Evolutionary conservation across 2,888 invertebrate species (phyloP).

Genomic region (Oscheius sp.): DNA sequence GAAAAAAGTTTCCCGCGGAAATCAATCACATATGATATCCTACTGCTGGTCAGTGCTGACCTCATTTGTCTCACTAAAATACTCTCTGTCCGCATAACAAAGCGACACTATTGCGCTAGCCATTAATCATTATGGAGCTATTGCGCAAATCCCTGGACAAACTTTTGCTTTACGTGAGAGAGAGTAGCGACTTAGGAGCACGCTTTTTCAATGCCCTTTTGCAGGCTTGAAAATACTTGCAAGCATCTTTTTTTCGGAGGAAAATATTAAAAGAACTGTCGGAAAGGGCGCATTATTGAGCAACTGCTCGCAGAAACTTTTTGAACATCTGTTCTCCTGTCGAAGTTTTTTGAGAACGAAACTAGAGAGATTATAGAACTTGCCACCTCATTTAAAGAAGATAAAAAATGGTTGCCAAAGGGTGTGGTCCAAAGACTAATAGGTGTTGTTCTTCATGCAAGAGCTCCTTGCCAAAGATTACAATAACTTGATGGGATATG

Average conservation of each 20-base stretch:
- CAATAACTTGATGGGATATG: conserved; percentile 28
- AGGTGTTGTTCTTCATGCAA: conserved; percentile 2
- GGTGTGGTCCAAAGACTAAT: neutral
- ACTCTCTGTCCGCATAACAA: conserved; percentile 22
- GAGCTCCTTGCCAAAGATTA: conserved; percentile 17
- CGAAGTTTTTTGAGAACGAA: no score
- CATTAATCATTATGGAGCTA: conserved; percentile 6
- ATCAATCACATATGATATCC: conserved; percentile 11
- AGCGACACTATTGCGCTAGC: conserved; percentile 4
- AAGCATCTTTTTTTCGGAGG: no score
- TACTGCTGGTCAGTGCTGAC: conserved; percentile 4
- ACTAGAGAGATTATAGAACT: no score
- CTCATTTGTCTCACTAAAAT: conserved; percentile 32
- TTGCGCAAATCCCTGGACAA: conserved; percentile 1
- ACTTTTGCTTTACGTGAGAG: neutral
- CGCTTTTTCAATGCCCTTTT: no score
- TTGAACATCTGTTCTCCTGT: no score
- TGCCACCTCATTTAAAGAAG: no score
- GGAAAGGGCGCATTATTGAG: no score
- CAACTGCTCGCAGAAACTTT: no score
- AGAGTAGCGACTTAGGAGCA: no score
- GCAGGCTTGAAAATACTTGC: no score
- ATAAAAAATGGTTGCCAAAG: neutral
- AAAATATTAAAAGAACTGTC: no score
- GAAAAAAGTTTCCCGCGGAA: conserved; percentile 11